A percentile compares a stretch with the other conserved stretches of the same genome.
phyloP scores from a whole-genome alignment of 2,888 invertebrate species.

The Micoletzkya japonica region DNA sequence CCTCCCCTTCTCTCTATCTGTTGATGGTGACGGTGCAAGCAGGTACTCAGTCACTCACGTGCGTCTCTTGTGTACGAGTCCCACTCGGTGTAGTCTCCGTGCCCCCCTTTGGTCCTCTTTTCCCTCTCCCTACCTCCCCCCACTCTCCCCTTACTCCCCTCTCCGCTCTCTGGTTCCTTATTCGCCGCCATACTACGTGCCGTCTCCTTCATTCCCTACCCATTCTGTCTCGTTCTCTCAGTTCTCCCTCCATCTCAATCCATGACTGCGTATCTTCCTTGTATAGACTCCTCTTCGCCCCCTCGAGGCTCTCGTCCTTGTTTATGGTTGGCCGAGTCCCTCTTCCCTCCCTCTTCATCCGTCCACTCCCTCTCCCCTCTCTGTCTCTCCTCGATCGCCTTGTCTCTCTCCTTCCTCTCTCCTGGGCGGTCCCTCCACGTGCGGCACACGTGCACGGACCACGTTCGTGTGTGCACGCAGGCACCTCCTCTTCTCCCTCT shows the following conservation, averaged over 20 bases:
- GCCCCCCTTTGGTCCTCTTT: background rate
- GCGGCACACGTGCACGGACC: background rate
- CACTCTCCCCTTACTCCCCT: too few species aligned
- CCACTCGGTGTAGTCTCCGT: background rate
- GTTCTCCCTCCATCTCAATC: too few species aligned
- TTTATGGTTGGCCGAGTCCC: background rate
- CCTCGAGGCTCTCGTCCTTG: background rate
- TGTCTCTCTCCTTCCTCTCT: background rate
- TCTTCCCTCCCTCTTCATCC: background rate
- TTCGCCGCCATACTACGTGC: background rate
- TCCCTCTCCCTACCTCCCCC: background rate
- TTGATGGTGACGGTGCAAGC: conserved; percentile 9
- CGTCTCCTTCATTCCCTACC: conserved; percentile 1
- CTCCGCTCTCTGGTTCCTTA: conserved; percentile 7
- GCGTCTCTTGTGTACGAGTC: background rate
- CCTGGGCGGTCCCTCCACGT: background rate
- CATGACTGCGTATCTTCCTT: too few species aligned
- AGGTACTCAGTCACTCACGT: conserved; percentile 29
- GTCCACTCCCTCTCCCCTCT: background rate
- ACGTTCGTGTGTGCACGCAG: conserved; percentile 1
- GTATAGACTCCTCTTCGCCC: background rate
- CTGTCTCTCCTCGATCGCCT: background rate
- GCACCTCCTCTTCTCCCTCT: background rate
- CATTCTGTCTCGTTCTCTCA: too few species aligned
- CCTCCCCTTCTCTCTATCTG: conserved; percentile 2